These are phyloP conservation scores for Pachyuromys duprasi DNA, from an alignment of 2,797 vertebrate genomes.

Conservation along the genomic window DNA sequence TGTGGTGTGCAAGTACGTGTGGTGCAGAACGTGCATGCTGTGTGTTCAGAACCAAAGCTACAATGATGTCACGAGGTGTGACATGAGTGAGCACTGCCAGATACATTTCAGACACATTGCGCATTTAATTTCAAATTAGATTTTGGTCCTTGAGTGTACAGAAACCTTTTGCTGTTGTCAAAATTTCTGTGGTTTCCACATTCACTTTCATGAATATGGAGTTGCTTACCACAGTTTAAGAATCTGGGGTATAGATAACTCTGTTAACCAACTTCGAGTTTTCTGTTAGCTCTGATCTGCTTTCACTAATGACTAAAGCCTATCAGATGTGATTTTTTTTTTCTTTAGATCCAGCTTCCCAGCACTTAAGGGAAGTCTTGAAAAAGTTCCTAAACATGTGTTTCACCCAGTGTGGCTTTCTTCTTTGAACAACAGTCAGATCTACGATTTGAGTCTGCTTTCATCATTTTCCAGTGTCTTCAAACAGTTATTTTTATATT, in stretches of 20 bases:
- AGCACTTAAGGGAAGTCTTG: background rate
- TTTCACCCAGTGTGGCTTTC: background rate
- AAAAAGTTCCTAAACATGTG: background rate
- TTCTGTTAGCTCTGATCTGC: background rate
- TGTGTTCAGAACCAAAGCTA: background rate
- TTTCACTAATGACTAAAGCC: background rate
- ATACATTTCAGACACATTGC: background rate
- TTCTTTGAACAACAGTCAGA: constrained; percentile 18
- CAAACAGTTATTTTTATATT: constrained; percentile 41
- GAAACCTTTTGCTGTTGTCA: background rate
- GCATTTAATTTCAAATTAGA: background rate
- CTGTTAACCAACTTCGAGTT: background rate
- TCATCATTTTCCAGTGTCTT: constrained; percentile 13
- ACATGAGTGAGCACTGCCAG: background rate
- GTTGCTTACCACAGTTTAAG: background rate
- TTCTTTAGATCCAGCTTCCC: background rate
- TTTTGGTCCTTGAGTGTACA: background rate
- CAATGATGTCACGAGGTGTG: background rate
- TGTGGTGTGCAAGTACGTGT: background rate
- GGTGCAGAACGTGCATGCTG: background rate
- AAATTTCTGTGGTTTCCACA: background rate
- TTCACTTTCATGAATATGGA: background rate
- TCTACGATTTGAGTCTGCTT: constrained; percentile 24
- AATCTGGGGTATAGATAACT: background rate
- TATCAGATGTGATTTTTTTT: background rate